These are phyloP conservation scores for Rhea pennata DNA, from an alignment of 2,113 vertebrate species.

Conservation along the genomic window DNA sequence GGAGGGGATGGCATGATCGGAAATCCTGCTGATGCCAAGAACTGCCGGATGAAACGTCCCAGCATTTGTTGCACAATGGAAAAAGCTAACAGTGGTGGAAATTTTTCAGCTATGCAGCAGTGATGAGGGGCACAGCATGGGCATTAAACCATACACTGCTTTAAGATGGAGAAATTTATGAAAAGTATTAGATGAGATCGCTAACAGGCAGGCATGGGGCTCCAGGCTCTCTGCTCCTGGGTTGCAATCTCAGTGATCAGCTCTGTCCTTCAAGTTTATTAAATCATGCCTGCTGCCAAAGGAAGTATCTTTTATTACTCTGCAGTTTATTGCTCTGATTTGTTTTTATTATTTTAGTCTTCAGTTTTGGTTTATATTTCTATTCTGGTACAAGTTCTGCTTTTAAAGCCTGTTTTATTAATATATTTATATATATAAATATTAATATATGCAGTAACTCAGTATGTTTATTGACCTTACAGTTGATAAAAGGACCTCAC, in stretches of 20 bases:
- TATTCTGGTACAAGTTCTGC: background rate
- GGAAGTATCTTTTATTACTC: background rate
- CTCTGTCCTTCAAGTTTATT: background rate
- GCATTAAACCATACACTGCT: accelerated
- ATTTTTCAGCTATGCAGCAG: background rate
- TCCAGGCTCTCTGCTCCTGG: background rate
- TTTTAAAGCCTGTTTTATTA: background rate
- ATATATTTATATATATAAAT: background rate
- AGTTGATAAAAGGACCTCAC: background rate
- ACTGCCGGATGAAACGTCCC: too few relatives aligned
- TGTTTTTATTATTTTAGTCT: background rate
- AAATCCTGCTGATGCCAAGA: background rate
- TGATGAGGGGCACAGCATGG: accelerated
- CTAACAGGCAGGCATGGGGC: background rate
- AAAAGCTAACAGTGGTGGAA: background rate
- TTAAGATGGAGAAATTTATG: background rate
- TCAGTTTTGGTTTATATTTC: background rate
- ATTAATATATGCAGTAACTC: background rate
- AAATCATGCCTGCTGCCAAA: background rate
- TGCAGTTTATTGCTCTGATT: background rate
- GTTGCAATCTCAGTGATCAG: background rate
- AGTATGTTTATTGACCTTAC: background rate
- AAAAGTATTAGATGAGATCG: background rate
- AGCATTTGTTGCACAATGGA: background rate
- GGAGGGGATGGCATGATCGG: background rate